Evolutionary conservation across 2,888 invertebrate species (phyloP), one percentile per base, ranked within the genome.

Genomic region (Elysia crispata): DNA sequence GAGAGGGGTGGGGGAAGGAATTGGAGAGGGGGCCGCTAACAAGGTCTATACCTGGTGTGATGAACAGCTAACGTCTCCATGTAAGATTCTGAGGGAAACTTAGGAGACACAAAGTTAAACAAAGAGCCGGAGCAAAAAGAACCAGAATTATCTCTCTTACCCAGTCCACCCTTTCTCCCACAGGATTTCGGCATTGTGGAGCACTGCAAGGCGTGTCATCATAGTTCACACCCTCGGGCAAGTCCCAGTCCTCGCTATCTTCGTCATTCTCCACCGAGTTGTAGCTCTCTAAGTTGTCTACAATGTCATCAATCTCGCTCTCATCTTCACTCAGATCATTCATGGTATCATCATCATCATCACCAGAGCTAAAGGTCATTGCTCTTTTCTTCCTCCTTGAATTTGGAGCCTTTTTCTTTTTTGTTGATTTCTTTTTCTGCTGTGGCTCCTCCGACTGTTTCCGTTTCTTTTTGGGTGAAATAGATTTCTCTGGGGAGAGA

Each of bases 181-280:
- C 67, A 25, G 79, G 79, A 60, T 79, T 75, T 15, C 67, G 11
- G 49, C 79, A 79, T 41, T 67, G 67, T 8, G 23, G 28, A 20
- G 79, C 79, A 49, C 69, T 75, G 79, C 79, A 79, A n/a, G 23
- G 20, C 23, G 75, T 75, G 60, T 79, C 75, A 33, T 69, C 75
- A 31, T 79, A 79, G 57, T 79, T 60, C 11, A 79, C 79, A 25
- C 79, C 79, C n/a, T 75, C 79, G 0, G 75, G 75, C 1, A 79
- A 69, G 5, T 79, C 75, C 79, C 79, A 79, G 13, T 62, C 49
- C 20, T 75, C 75, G 18, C 66, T 41, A 1, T 72, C 49, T 0
- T 62, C 30, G 0, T 72, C 72, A 8, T 69, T 67, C 50, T 60
- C 60, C 31, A 41, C 5, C 3, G 41, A 41, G 41, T 41, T 41